These are phyloP conservation scores for Calameuta pallipes DNA, from an alignment of 2,888 invertebrate species.

Conservation along the genomic window DNA sequence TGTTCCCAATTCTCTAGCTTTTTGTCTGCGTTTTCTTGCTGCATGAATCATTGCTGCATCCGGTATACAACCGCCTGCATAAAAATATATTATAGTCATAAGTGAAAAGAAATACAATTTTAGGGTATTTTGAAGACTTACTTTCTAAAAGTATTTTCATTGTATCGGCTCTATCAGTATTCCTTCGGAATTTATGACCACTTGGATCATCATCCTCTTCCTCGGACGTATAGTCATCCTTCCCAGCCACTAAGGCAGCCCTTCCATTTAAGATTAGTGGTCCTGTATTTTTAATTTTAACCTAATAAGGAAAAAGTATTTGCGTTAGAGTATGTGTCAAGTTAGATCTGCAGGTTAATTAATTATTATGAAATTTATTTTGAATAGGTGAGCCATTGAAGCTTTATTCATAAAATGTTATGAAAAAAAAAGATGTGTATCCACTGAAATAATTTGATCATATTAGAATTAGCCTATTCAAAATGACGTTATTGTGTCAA, in stretches of 20 bases:
- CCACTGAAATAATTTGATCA: background rate
- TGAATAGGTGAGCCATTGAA: background rate
- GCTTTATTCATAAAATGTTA: background rate
- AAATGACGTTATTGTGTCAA: background rate
- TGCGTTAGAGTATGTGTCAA: background rate
- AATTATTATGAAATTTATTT: background rate
- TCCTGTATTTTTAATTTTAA: slow-evolving; percentile 71
- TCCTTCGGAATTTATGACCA: slow-evolving; percentile 69
- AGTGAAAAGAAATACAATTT: background rate
- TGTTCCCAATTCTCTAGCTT: slow-evolving; percentile 85
- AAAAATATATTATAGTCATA: slow-evolving; percentile 18
- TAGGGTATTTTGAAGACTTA: slow-evolving; percentile 44
- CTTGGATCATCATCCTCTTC: slow-evolving; percentile 69
- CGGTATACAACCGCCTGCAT: slow-evolving; percentile 85
- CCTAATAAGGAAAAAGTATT: slow-evolving; percentile 57
- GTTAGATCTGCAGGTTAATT: background rate
- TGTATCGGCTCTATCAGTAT: slow-evolving; percentile 69
- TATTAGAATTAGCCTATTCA: background rate
- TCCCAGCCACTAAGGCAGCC: slow-evolving; percentile 84
- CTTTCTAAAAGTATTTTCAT: slow-evolving; percentile 85
- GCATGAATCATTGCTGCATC: slow-evolving; percentile 99
- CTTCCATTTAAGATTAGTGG: slow-evolving; percentile 81
- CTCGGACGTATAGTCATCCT: slow-evolving; percentile 75
- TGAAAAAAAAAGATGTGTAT: background rate
- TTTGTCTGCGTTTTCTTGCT: slow-evolving; percentile 93